phyloP scores from a whole-genome alignment of 2,113 vertebrate species.

The Ptilonorhynchus violaceus region DNA sequence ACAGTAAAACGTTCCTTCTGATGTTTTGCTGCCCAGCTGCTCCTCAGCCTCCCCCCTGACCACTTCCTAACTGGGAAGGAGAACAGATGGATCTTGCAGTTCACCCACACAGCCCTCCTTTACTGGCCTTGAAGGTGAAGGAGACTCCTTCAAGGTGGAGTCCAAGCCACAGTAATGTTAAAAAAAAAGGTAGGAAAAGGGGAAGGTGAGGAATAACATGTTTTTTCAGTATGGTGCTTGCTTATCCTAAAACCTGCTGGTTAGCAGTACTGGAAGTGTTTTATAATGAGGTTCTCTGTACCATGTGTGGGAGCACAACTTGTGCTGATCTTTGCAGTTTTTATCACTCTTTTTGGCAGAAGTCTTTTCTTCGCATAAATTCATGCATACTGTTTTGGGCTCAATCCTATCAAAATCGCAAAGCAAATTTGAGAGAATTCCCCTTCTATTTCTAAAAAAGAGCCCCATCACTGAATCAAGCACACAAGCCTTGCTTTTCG shows the following conservation, averaged over 20 bases:
- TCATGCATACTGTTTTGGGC: not conserved
- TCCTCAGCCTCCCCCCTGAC: not conserved
- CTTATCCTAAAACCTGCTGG: not conserved
- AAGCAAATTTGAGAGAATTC: not conserved
- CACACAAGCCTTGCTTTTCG: not conserved
- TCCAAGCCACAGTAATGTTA: not conserved
- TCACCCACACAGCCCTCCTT: not conserved
- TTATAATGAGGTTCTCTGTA: not conserved
- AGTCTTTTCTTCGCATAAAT: not conserved
- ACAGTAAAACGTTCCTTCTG: not conserved
- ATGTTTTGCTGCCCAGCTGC: not conserved
- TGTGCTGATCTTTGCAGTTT: not conserved
- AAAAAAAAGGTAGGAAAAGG: not conserved
- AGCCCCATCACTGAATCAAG: not conserved
- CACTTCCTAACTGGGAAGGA: not conserved
- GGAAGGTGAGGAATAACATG: not conserved
- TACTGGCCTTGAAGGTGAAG: not conserved
- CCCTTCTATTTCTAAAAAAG: not conserved
- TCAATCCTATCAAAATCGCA: constrained; percentile 12
- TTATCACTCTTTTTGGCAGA: not conserved
- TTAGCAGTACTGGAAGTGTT: not conserved
- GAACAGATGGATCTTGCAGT: not conserved
- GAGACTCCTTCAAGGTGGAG: not conserved
- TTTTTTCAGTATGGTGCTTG: not conserved
- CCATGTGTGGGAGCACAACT: not conserved